Evolutionary conservation across 1,140 invertebrate species (phyloP).

Genomic region (Liolophura sinensis): DNA sequence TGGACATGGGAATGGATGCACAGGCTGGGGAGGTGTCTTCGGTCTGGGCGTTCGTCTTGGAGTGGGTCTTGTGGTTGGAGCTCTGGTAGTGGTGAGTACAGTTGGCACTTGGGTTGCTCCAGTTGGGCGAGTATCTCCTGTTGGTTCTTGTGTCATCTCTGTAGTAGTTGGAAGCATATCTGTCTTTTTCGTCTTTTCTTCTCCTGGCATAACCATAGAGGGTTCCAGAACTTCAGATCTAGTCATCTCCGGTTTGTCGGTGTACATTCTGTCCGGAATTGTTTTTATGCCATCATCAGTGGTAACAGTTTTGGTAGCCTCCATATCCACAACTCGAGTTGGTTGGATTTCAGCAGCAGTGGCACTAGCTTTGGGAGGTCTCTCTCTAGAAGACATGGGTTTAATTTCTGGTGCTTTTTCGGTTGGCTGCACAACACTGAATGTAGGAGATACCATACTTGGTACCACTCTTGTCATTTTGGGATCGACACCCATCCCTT

Average conservation of each 20-base stretch:
- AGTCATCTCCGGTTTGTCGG: too few relatives aligned
- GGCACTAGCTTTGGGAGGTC: neutral
- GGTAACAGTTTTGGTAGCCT: too few relatives aligned
- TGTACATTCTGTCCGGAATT: too few relatives aligned
- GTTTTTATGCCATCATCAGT: too few relatives aligned
- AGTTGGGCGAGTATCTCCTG: slow-evolving; percentile 5
- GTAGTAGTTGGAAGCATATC: slow-evolving; percentile 4
- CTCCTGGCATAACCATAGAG: too few relatives aligned
- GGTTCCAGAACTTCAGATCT: too few relatives aligned
- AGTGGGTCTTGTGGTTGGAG: slow-evolving; percentile 9
- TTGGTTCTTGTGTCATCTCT: slow-evolving; percentile 4
- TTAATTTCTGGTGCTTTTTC: slow-evolving; percentile 21
- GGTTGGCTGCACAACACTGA: slow-evolving; percentile 18
- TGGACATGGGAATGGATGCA: neutral
- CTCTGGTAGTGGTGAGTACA: neutral
- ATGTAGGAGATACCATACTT: slow-evolving; percentile 8
- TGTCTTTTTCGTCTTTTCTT: too few relatives aligned
- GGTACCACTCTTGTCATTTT: slow-evolving; percentile 27
- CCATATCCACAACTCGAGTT: too few relatives aligned
- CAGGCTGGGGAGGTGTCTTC: neutral
- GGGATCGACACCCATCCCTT: slow-evolving; percentile 6
- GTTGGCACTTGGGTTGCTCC: neutral
- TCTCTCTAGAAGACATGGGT: slow-evolving; percentile 8
- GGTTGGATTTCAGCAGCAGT: too few relatives aligned
- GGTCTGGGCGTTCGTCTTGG: neutral